A percentile compares a stretch with the other conserved stretches of the same genome.
Conservation (phyloP, 1,140 invertebrate species). For the Drosophila parabipectinata region DNA sequence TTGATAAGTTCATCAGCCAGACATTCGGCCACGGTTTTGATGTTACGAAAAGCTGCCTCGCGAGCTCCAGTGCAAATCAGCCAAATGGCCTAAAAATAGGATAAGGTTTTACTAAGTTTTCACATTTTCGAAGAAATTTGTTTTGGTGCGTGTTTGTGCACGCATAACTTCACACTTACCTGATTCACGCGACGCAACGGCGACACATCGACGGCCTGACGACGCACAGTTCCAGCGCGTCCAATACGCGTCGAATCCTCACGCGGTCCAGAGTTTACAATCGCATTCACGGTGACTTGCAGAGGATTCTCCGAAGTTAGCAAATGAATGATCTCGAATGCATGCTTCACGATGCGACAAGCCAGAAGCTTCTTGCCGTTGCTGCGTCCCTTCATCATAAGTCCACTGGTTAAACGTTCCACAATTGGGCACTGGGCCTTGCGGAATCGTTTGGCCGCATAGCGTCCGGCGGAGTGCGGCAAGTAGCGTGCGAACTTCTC, state of each 20-base stretch:
- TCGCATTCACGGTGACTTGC: slow-evolving; percentile 86
- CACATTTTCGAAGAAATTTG: no score
- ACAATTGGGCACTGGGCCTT: slow-evolving; percentile 99
- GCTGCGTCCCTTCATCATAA: slow-evolving; percentile 99
- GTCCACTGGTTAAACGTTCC: slow-evolving; percentile 97
- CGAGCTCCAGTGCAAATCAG: slow-evolving; percentile 98
- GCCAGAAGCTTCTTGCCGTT: slow-evolving; percentile 99
- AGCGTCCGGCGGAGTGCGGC: slow-evolving; percentile 98
- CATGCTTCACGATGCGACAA: slow-evolving; percentile 99
- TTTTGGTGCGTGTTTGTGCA: not conserved
- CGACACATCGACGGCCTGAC: slow-evolving; percentile 99
- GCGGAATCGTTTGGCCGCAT: slow-evolving; percentile 98
- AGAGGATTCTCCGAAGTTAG: slow-evolving; percentile 96
- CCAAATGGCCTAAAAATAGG: slow-evolving; percentile 92
- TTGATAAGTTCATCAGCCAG: slow-evolving; percentile 99
- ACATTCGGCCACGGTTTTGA: slow-evolving; percentile 99
- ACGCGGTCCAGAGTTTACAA: slow-evolving; percentile 94
- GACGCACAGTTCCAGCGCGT: slow-evolving; percentile 98
- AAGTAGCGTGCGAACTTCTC: slow-evolving; percentile 99
- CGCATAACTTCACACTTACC: slow-evolving; percentile 49
- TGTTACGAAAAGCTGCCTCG: slow-evolving; percentile 99
- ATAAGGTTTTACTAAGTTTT: no score
- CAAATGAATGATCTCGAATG: slow-evolving; percentile 99
- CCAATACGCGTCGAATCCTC: slow-evolving; percentile 99
- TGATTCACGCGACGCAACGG: slow-evolving; percentile 99